These are phyloP conservation scores for Petromus typicus DNA, from an alignment of 2,113 vertebrate species.

Conservation along the genomic window DNA sequence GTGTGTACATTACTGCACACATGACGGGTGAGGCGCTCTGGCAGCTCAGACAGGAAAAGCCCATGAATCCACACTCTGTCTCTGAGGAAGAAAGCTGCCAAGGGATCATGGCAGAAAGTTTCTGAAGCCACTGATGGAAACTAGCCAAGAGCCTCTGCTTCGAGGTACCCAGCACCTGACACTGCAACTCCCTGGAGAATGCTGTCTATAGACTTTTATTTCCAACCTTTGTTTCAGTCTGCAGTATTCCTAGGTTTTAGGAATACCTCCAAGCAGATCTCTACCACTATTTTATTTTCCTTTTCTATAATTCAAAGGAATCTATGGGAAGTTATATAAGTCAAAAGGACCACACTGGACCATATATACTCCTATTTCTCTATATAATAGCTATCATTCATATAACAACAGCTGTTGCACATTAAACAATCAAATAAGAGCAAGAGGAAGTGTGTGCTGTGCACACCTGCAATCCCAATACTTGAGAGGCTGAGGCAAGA, in stretches of 20 bases:
- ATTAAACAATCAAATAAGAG: neutral
- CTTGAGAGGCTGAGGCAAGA: neutral
- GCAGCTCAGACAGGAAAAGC: neutral
- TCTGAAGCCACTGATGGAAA: neutral
- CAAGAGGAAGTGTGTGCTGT: neutral
- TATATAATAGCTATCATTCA: neutral
- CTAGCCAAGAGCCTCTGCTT: neutral
- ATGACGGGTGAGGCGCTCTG: neutral
- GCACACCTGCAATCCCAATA: neutral
- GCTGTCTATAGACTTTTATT: neutral
- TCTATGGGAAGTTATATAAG: neutral
- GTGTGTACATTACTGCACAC: neutral
- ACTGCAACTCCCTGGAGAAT: neutral
- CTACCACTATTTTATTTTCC: neutral
- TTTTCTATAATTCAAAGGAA: conserved; percentile 22
- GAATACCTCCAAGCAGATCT: neutral
- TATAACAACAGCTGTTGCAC: neutral
- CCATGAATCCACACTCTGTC: neutral
- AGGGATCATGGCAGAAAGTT: neutral
- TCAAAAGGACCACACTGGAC: conserved; percentile 33
- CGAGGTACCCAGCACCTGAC: neutral
- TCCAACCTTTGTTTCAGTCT: neutral
- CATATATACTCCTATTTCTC: neutral
- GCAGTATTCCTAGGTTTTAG: neutral
- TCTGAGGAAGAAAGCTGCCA: neutral